These are phyloP conservation scores for Bubo scandiacus DNA, from an alignment of 2,113 vertebrate species.

Conservation along the genomic window DNA sequence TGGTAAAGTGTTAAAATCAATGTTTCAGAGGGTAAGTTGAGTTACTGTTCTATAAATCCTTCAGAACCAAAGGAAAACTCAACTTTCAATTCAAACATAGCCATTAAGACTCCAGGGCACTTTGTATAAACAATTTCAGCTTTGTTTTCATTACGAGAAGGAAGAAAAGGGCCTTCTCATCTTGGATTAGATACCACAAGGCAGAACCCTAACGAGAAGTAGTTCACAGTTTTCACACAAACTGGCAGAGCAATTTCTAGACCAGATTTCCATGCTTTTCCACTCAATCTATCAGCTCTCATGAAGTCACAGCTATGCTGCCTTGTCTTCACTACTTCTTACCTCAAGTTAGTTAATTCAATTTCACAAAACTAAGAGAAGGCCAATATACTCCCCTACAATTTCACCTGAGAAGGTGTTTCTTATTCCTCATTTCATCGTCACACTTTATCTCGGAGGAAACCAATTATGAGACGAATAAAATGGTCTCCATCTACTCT, in stretches of 20 bases:
- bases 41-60: rapidly evolving
- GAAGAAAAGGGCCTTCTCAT: neutral
- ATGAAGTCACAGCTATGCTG: neutral
- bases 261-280: neutral
- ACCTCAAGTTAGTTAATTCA: neutral
- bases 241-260: neutral
- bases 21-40: neutral
- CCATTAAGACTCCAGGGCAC: neutral
- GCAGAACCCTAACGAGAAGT: neutral
- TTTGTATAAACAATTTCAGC: neutral
- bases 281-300: neutral
- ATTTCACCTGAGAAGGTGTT: neutral
- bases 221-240: neutral
- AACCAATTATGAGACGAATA: neutral
- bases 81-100: neutral
- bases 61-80: neutral
- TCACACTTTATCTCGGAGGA: neutral
- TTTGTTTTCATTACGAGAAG: neutral
- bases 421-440: constrained; percentile 9
- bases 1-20: neutral
- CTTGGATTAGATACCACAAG: neutral
- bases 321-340: neutral
- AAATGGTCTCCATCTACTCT: neutral
- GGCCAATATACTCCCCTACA: neutral
- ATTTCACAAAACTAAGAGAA: constrained; percentile 3